Evolutionary conservation across 2,797 vertebrate genomes (phyloP), one percentile per base, ranked within the genome.

Genomic region (Dermochelys coriacea): DNA sequence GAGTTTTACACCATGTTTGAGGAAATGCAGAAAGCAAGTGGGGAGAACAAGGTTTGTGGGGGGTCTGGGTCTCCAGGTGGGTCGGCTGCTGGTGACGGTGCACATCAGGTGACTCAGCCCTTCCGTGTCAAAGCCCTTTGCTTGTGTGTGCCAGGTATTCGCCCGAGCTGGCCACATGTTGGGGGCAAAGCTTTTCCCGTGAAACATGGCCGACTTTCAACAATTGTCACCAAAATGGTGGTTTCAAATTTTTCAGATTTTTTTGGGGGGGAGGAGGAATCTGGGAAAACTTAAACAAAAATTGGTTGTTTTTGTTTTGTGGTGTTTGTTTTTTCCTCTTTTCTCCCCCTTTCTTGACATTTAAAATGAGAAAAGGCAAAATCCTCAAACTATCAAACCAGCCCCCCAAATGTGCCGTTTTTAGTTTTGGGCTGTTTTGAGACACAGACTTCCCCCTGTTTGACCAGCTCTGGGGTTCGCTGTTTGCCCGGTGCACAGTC

Each of bases 1-100:
- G 99, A 99, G 97, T 99, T 99, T 98, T 99, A 99, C 93, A 98
- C 99, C 94, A 99, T 99, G 84, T 99, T 99, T 47, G 98, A 98
- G 96, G 99, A 99, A 97, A 99, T 99, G 99, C 99, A 99, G 98
- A 99, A 98, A 94, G 99, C 98, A 6, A 98, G 98, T 61, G 97
- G 98, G 82, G 99, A 98, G 97, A 99, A 98, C 98, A 99, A 99
- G 99, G 99, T 99, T 75, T 97, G 98, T 97, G 31, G 1, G 0
- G 34, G 89, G 81, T 9, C 19, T 18, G 64, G 15, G 34, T 21
- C 5, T n/a, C 31, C 61, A 68, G 59, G 64, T 5, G n/a, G n/a
- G n/a, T 64, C 2, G 19, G n/a, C 64, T 12, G n/a, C 64, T 68
- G 64, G 64, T 21, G 64, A 21, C n/a, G 4, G 8, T 64, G 59